phyloP scores from a whole-genome alignment of 2,113 vertebrate species.

The Speoplatyrhinus poulsoni region DNA sequence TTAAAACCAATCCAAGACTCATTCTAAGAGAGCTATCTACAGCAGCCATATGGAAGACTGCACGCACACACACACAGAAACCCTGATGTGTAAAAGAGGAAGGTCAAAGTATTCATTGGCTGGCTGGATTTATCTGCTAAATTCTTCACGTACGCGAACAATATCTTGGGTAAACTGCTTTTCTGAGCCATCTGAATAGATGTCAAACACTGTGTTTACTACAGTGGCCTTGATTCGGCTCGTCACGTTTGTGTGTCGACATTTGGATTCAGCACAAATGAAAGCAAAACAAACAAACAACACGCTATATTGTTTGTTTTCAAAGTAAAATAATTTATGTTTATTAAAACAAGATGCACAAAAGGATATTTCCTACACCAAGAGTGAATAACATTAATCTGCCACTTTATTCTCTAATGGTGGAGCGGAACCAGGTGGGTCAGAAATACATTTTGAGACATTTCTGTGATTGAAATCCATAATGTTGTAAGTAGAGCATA shows the following conservation, averaged over 20 bases:
- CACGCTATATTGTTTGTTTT: too few relatives aligned
- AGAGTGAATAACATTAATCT: not conserved
- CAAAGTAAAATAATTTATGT: too few relatives aligned
- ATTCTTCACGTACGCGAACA: constrained; percentile 35
- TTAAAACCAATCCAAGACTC: constrained; percentile 65
- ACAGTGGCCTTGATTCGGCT: constrained; percentile 35
- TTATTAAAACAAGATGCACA: not conserved
- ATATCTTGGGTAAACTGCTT: constrained; percentile 36
- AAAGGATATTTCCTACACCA: constrained; percentile 36
- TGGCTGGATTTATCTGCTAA: constrained; percentile 43
- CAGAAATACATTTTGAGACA: too few relatives aligned
- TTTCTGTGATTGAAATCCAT: too few relatives aligned
- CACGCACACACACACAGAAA: constrained; percentile 39
- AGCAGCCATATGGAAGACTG: constrained; percentile 65
- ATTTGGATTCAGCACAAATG: constrained; percentile 7
- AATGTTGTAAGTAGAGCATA: too few relatives aligned
- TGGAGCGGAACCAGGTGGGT: too few relatives aligned
- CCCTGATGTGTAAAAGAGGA: constrained; percentile 23
- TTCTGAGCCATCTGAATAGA: constrained; percentile 38
- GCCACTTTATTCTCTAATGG: too few relatives aligned
- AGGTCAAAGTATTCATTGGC: constrained; percentile 42
- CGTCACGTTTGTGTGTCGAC: constrained; percentile 4
- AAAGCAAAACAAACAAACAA: not conserved
- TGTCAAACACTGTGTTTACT: constrained; percentile 35
- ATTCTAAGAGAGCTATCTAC: constrained; percentile 73